Base-by-base conservation (phyloP, 1,140 invertebrate species). In the Stegodyphus dumicola region DNA sequence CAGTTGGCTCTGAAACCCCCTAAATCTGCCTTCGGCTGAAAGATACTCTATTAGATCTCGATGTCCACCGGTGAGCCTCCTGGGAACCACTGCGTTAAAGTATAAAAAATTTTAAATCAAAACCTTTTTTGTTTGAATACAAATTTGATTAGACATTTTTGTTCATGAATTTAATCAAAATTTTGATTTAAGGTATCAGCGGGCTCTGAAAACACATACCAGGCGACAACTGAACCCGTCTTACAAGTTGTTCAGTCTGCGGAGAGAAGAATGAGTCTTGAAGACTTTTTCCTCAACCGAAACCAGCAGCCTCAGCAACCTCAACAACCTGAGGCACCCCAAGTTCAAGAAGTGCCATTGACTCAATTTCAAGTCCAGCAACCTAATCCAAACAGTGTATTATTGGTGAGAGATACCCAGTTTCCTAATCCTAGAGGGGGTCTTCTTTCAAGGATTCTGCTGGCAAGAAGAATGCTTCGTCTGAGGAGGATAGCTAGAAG, bases 281-380 rank as follows among this genome's bases (percentile, higher is more conserved):
- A 85, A 69, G 81, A 85, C 48, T 85, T 85, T 48, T 85, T 85
- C 65, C 33, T 85, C 5, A 85, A 85, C 65, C 10, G 66, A 5
- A 76, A 76, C 53, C 10, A 33, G 3, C 51, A 75, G 18, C 52
- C 7, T 48, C 75, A 77, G 60, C 54, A 64, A 33, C 51, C 6
- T 11, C 81, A 85, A 15, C 80, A 75, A 56, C 33, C 48, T 6
- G 51, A 9, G 13, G 15, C 9, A 18, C 17, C 15, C 7, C 66
- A 11, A 1, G 66, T 17, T n/a, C 67, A 49, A 51, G 53, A 54
- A 60, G 53, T 60, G 13, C n/a, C 56, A 67, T 6, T 67, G 65
- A 15, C 52, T 0, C 73, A 76, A n/a, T 53, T 73, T n/a, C 78
- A 81, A 60, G 81, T 77, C 0, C 73, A 85, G 7, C 81, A 85